Percentiles rank a stretch among this genome's conserved stretches.
Evolutionary conservation across 2,888 invertebrate genomes (phyloP).

Genomic region (Odontocerum albicorne): DNA sequence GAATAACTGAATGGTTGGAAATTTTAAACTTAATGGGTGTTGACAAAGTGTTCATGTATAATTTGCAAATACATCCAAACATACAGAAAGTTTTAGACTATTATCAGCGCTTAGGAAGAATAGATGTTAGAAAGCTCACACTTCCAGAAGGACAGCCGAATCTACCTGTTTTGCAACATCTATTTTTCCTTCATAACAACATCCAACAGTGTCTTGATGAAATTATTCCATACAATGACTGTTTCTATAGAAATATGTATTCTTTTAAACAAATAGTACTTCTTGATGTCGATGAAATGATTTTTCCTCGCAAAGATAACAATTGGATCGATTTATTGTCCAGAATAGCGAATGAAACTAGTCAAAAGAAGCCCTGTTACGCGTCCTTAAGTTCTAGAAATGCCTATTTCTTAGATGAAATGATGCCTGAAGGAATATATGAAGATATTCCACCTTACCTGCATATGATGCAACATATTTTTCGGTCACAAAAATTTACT

Average conservation of each 20-base stretch:
- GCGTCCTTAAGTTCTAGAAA: conserved; percentile 88
- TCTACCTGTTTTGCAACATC: conserved; percentile 82
- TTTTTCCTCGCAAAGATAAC: conserved; percentile 78
- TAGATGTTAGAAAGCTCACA: conserved; percentile 77
- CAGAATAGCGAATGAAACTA: conserved; percentile 67
- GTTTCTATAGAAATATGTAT: conserved; percentile 66
- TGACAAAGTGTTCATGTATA: conserved; percentile 88
- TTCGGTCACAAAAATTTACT: conserved; percentile 84
- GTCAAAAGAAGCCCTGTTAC: conserved; percentile 52
- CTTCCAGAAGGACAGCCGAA: conserved; percentile 90
- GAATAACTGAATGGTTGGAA: conserved; percentile 93
- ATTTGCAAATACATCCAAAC: conserved; percentile 88
- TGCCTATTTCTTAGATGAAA: conserved; percentile 72
- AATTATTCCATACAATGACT: conserved; percentile 94
- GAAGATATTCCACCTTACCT: conserved; percentile 72
- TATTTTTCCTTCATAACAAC: conserved; percentile 85
- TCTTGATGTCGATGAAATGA: conserved; percentile 91
- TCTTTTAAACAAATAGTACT: conserved; percentile 78
- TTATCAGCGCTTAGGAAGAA: conserved; percentile 66
- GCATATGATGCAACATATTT: conserved; percentile 79
- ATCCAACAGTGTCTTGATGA: conserved; percentile 94
- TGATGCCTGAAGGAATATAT: conserved; percentile 9
- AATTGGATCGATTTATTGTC: conserved; percentile 80
- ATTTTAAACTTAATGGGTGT: conserved; percentile 82
- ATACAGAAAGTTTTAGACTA: conserved; percentile 77